Conservation (phyloP, 2,113 vertebrate genomes). For the Heptranchias perlo region DNA sequence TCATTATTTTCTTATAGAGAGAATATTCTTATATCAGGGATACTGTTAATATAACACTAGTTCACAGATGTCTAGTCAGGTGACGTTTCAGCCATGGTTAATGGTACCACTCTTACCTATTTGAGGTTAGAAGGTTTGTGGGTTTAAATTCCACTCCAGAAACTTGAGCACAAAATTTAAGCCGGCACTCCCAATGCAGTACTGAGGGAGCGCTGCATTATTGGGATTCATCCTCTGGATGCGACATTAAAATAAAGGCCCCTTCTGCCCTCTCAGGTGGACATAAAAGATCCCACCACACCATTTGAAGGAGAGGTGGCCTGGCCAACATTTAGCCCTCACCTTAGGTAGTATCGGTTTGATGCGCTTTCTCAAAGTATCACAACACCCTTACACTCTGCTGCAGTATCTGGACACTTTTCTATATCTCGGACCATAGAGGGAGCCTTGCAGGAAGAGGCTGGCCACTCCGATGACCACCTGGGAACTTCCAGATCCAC, state of each 20-base stretch:
- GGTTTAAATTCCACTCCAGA: neutral
- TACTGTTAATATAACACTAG: neutral
- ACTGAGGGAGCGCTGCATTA: neutral
- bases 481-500: neutral
- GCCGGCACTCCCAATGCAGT: neutral
- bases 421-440: too few species aligned
- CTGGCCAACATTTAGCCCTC: neutral
- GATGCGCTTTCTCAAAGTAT: neutral
- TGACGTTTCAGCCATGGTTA: neutral
- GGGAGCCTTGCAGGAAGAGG: neutral
- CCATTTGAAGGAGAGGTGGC: neutral
- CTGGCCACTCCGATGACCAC: neutral
- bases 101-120: too few species aligned
- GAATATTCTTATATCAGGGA: neutral
- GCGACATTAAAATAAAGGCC: neutral
- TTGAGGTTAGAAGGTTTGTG: too few species aligned
- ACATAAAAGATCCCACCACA: neutral
- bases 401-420: neutral
- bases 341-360: neutral
- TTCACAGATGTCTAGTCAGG: neutral
- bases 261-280: neutral
- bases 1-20: neutral
- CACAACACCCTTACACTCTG: neutral
- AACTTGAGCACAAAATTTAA: neutral
- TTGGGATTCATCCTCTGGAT: neutral